These are phyloP conservation scores for Epizoanthus scotinus DNA, from an alignment of 92 coral and sea anemone genomes.

Conservation along the genomic window DNA sequence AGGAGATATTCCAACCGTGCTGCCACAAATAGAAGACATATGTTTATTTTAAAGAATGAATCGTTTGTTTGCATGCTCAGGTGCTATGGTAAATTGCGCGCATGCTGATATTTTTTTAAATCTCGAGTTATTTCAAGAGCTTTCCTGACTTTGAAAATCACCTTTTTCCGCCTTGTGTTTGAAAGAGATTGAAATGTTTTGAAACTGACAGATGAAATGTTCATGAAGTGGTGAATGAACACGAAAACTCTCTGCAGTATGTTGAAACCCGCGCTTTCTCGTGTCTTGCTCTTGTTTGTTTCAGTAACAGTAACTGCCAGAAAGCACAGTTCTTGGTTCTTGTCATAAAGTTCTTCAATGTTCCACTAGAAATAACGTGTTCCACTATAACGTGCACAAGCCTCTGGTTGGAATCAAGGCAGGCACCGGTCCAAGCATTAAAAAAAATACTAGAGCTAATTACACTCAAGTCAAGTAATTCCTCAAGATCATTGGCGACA, in stretches of 20 bases:
- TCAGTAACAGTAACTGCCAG: neutral
- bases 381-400: neutral
- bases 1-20: neutral
- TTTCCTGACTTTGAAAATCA: neutral
- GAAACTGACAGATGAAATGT: neutral
- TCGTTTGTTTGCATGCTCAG: neutral
- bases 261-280: neutral
- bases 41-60: neutral
- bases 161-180: neutral
- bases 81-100: neutral
- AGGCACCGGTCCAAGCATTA: neutral
- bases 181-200: neutral
- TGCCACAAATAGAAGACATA: neutral
- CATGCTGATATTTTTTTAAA: neutral
- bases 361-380: slow-evolving; percentile 16
- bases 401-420: neutral
- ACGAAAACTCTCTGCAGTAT: neutral
- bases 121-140: neutral
- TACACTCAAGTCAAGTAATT: slow-evolving; percentile 23
- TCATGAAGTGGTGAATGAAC: neutral
- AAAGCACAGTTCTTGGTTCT: slow-evolving; percentile 10
- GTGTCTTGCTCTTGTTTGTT: neutral
- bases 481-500: slow-evolving; percentile 18
- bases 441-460: neutral
- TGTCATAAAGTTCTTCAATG: slow-evolving; percentile 17